phyloP scores from a whole-genome alignment of 2,888 invertebrate genomes.

The Nemurella pictetii region DNA sequence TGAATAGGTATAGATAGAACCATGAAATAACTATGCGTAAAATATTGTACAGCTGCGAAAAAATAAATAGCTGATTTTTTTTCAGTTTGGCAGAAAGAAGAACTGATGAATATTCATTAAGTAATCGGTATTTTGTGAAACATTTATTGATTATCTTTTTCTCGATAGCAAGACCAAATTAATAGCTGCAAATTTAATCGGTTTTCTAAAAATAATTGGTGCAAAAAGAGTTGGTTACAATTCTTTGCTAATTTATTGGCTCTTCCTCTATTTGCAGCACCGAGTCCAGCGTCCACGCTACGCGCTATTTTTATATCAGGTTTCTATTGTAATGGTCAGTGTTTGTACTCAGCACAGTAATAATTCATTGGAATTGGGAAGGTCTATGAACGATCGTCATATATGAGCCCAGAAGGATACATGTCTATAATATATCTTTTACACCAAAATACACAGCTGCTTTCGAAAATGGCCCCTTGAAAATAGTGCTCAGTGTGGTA shows the following conservation, averaged over 20 bases:
- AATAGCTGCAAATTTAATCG: background rate
- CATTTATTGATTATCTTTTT: background rate
- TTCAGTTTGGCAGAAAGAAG: background rate
- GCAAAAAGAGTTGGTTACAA: background rate
- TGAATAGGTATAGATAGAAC: background rate
- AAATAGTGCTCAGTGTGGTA: constrained; percentile 5
- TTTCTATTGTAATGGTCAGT: background rate
- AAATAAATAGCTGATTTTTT: background rate
- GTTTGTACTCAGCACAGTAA: constrained; percentile 20
- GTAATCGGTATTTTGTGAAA: background rate
- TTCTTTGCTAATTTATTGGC: background rate
- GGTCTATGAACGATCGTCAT: constrained; percentile 16
- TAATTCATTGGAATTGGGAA: constrained; percentile 12
- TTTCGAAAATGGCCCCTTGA: constrained; percentile 19
- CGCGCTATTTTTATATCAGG: background rate
- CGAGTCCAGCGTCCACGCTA: background rate
- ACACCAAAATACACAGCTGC: constrained; percentile 24
- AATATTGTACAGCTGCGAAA: background rate
- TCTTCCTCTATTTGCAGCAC: background rate
- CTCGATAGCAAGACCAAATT: background rate
- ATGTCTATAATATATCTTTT: constrained; percentile 25
- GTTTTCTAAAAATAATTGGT: background rate
- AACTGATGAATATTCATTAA: background rate
- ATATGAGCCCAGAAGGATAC: constrained; percentile 18
- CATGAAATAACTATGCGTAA: background rate